Percentiles rank a stretch among this genome's conserved stretches.
Conservation (phyloP, 2,113 vertebrate genomes). For the Pithys albifrons region DNA sequence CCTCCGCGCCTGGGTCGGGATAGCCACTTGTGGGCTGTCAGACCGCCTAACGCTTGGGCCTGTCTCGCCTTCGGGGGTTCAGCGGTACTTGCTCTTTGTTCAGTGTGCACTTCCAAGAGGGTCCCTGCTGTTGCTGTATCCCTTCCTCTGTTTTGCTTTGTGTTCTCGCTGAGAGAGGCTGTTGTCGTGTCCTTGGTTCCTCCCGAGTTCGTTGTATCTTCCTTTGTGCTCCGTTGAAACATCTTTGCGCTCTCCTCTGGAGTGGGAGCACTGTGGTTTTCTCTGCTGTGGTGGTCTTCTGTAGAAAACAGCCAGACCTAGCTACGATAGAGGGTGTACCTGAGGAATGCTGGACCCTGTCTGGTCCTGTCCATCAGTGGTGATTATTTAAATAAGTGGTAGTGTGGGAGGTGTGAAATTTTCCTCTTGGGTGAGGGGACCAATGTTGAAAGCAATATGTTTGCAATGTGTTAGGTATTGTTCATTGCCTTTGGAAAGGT, state of each 20-base stretch:
- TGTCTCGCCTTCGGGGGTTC: not conserved
- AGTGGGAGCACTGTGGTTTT: not conserved
- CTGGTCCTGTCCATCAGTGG: not conserved
- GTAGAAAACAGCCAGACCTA: not conserved
- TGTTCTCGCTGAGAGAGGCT: not conserved
- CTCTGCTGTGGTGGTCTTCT: not conserved
- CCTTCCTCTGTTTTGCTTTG: conserved; percentile 8
- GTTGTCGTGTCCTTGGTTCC: not conserved
- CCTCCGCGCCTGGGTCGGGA: not conserved
- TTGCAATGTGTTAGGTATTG: not conserved
- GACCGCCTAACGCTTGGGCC: not conserved
- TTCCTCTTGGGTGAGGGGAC: not conserved
- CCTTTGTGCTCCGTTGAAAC: conserved; percentile 36
- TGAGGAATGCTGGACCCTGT: not conserved
- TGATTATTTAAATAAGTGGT: not conserved
- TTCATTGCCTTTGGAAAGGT: not conserved
- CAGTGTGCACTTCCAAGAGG: not conserved
- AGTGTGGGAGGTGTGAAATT: not conserved
- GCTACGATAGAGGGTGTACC: not conserved
- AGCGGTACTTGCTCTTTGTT: conserved; percentile 21
- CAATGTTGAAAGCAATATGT: not conserved
- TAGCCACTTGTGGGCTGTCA: not conserved
- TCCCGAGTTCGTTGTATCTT: not conserved
- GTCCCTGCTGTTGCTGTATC: not conserved
- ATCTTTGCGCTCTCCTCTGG: not conserved